Evolutionary conservation across 2,888 invertebrate genomes (phyloP), one percentile per base, ranked within the genome.

Genomic region (Thalpophila matura): DNA sequence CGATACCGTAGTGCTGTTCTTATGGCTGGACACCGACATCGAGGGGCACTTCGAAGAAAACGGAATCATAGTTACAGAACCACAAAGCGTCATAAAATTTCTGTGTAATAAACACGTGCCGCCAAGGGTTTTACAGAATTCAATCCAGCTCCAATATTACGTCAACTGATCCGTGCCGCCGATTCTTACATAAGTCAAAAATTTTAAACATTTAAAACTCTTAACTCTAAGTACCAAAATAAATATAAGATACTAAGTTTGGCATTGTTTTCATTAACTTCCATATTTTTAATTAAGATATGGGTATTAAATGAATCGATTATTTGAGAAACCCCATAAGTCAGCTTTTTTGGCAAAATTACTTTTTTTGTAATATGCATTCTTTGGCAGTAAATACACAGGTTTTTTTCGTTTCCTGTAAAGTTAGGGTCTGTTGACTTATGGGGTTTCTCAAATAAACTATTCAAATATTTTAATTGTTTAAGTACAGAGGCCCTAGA

Each of bases 11-110:
- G 96, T 97, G 0, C 89, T 96, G 6, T 98, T 97, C 86, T 95
- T 97, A 1, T 97, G 97, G 97, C 86, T 97, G 20, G 97, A 97
- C 69, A 86, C 95, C 0, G 88, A 87, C 3, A 84, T 93, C 37
- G 86, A 82, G 10, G 98, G 98, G 1, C 91, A 89, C 60, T 98
- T 98, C 87, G 96, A 96, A 1, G 96, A 97, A 75, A 98, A 98
- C 88, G 98, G 98, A 0, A 96, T 98, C 27, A 92, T 96, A 9
- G 81, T 96, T 43, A 91, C 94, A 0, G 82, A 88, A 14, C 79
- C 87, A 1, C 68, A 78, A 10, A 67, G 82, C 0, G 69, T 67
- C 35, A 74, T 88, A 0, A 79, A 63, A 18, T 94, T 86, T 53
- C 51, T 78, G 4, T 86, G 83, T 12, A 69, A 76, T 20, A 74